phyloP scores from a whole-genome alignment of 2,113 vertebrate genomes.

The Brevimyrus niger region DNA sequence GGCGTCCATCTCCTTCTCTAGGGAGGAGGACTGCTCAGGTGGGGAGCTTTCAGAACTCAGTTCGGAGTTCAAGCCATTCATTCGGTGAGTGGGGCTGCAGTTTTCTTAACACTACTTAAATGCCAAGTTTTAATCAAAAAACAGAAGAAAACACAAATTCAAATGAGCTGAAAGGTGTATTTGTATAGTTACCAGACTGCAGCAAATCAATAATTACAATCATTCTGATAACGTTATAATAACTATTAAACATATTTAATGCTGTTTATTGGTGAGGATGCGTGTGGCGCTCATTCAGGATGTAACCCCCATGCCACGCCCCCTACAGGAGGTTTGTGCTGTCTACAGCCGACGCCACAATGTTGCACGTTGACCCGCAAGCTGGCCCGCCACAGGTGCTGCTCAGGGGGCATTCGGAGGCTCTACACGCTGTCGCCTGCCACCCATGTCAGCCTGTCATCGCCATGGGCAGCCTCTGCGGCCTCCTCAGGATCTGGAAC shows the following conservation, averaged over 20 bases:
- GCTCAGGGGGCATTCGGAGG: conserved; percentile 57
- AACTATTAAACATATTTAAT: neutral
- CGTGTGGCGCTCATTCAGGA: neutral
- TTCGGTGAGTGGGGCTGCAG: conserved; percentile 56
- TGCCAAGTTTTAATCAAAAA: neutral
- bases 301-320: neutral
- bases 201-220: neutral
- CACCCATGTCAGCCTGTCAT: conserved; percentile 67
- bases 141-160: neutral
- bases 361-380: conserved; percentile 64
- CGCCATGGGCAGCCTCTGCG: conserved; percentile 65
- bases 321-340: conserved; percentile 78
- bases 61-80: conserved; percentile 42
- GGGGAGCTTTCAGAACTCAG: conserved; percentile 39
- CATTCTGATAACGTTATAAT: neutral
- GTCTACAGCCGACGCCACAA: conserved; percentile 62
- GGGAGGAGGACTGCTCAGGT: conserved; percentile 21
- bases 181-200: neutral
- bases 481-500: conserved; percentile 78
- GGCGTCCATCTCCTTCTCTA: conserved; percentile 74
- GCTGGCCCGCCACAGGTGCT: conserved; percentile 51
- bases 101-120: neutral
- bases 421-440: conserved; percentile 69
- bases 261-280: neutral
- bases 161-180: neutral